Evolutionary conservation across 2,797 vertebrate species (phyloP).

Genomic region (Simalia tracyae): DNA sequence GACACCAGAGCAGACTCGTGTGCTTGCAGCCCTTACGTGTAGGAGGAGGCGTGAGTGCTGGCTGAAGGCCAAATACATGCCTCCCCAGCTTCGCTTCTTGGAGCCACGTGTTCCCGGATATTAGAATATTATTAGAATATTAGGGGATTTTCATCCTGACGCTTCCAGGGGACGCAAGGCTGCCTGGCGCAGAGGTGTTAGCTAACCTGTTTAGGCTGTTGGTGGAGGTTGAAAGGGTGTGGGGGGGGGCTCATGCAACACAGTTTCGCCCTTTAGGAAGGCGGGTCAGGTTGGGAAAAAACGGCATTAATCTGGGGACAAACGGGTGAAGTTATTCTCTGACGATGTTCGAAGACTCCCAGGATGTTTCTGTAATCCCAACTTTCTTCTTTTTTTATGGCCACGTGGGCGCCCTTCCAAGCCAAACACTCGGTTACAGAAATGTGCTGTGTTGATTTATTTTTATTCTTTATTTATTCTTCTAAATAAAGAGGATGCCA

Average conservation of each 20-base stretch:
- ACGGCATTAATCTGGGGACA: neutral
- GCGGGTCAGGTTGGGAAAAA: too few species aligned
- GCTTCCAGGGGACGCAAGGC: neutral
- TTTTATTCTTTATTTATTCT: neutral
- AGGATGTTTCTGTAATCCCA: neutral
- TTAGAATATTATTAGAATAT: neutral
- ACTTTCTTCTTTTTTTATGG: neutral
- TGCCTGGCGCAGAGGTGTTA: neutral
- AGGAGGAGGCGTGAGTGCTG: neutral
- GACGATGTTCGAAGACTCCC: too few species aligned
- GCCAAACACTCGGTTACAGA: neutral
- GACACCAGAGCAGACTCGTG: neutral
- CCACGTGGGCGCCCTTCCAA: neutral
- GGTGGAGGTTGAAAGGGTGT: neutral
- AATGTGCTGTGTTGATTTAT: neutral
- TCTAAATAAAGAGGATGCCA: neutral
- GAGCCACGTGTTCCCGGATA: neutral
- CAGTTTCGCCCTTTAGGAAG: neutral
- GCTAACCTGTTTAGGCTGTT: neutral
- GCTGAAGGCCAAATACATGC: neutral
- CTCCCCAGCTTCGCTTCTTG: neutral
- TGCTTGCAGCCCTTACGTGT: neutral
- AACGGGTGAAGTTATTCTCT: too few species aligned
- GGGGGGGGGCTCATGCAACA: neutral
- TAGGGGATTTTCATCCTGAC: neutral